Base-by-base conservation (phyloP, 2,113 vertebrate genomes). In the Scalopus aquaticus region DNA sequence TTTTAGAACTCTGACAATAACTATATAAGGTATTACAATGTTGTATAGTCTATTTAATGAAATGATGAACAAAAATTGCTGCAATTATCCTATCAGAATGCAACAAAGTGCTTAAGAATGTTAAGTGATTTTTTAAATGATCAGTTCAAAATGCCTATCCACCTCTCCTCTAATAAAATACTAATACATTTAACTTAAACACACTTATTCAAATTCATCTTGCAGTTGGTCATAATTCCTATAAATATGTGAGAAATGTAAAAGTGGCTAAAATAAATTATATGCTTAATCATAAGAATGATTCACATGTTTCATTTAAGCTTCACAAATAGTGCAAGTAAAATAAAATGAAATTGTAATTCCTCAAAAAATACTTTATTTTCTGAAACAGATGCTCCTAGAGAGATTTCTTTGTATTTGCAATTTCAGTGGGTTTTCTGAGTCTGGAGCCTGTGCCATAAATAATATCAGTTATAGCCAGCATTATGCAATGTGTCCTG, bases 51-150 rank as follows among this genome's bases (percentile, higher is more conserved):
- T 93, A 62, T 1, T 93, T 67, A 70, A 73, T 9, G 56, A 4
- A 22, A 79, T 65, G 32, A 92, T 37, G 56, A 60, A 78, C 3
- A 88, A 70, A 96, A 87, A 90, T 46, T 79, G 42, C 9, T 24
- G 26, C 26, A 67, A 95, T 88, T 93, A 60, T n/a, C 39, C 64
- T 69, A 72, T 92, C 22, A 76, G 49, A 91, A 91, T 67, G 42
- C 69, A 94, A 77, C 20, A 26, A 90, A 95, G 82, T 92, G 84
- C 22, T 89, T 90, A 91, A 85, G 60, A 96, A 72, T 95, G 58
- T 86, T 95, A 97, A 91, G 58, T 82, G 58, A 88, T 28, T 90
- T 92, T 97, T 95, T 95, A 90, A 95, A 95, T 76, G 46, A 93
- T 91, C 46, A 90, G 10, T 93, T 91, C n/a, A 79, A 39, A 93